A percentile compares a stretch with the other conserved stretches of the same genome.
phyloP scores from a whole-genome alignment of 2,113 vertebrate species.

The Patagioenas fasciata region DNA sequence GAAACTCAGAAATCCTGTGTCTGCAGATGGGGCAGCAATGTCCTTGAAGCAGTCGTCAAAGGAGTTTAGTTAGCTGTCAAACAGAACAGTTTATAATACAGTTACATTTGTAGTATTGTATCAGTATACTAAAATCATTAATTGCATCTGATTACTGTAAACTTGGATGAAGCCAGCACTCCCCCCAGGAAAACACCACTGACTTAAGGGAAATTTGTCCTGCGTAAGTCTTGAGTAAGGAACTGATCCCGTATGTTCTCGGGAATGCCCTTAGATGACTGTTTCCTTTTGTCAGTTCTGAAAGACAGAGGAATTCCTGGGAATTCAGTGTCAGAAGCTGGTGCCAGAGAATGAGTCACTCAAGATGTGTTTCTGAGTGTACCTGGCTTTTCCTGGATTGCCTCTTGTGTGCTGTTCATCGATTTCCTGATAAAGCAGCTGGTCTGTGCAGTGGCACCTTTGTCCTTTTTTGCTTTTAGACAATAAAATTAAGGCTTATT shows the following conservation, averaged over 20 bases:
- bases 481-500: neutral
- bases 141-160: neutral
- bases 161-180: neutral
- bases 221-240: constrained; percentile 55
- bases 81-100: neutral
- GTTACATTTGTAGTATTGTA: neutral
- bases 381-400: constrained; percentile 56
- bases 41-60: neutral
- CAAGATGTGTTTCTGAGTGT: neutral
- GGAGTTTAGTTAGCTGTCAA: neutral
- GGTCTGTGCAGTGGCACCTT: neutral
- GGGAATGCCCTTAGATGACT: constrained; percentile 51
- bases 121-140: neutral
- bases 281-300: constrained; percentile 4
- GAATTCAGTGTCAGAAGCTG: constrained; percentile 27
- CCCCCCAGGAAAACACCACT: constrained; percentile 41
- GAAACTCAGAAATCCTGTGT: neutral
- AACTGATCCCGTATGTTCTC: neutral
- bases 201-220: constrained; percentile 45
- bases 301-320: constrained; percentile 16
- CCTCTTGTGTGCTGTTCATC: neutral
- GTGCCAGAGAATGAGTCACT: constrained; percentile 53
- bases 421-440: neutral
- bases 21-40: neutral
- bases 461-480: neutral